These are phyloP conservation scores for Rhineura floridana DNA, from an alignment of 2,113 vertebrate species.

Conservation along the genomic window DNA sequence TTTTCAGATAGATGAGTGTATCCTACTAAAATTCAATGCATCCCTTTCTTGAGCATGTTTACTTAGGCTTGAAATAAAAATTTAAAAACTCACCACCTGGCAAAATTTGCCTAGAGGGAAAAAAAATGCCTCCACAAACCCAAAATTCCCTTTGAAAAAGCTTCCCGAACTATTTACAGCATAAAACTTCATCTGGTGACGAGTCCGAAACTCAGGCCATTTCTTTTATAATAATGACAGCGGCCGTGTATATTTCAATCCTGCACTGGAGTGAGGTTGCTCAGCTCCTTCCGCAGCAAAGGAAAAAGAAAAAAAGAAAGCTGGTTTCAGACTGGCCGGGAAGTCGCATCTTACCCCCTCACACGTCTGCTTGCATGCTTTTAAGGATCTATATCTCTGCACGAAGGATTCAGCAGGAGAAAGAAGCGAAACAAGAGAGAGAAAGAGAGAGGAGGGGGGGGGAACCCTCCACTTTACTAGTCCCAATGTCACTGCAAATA, in stretches of 20 bases:
- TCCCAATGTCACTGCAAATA: slow-evolving; percentile 72
- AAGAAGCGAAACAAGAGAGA: slow-evolving; percentile 60
- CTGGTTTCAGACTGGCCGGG: slow-evolving; percentile 69
- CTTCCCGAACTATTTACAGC: slow-evolving; percentile 2
- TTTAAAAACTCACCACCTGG: slow-evolving; percentile 6
- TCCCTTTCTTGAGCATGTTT: not conserved
- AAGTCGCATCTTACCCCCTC: slow-evolving; percentile 42
- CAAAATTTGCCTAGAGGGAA: not conserved
- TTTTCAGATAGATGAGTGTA: slow-evolving; percentile 25
- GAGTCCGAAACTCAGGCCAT: slow-evolving; percentile 62
- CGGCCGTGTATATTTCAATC: slow-evolving; percentile 73
- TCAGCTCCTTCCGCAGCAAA: slow-evolving; percentile 68
- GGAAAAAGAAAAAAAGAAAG: slow-evolving; percentile 55
- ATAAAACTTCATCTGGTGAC: slow-evolving; percentile 54
- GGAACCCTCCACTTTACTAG: slow-evolving; percentile 63
- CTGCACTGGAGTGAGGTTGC: slow-evolving; percentile 71
- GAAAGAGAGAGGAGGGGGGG: slow-evolving; percentile 55
- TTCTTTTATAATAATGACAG: slow-evolving; percentile 68
- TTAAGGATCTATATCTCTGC: slow-evolving; percentile 54
- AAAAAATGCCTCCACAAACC: slow-evolving; percentile 27
- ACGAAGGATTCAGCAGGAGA: slow-evolving; percentile 70
- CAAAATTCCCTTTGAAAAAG: slow-evolving; percentile 25
- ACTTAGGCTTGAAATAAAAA: not conserved
- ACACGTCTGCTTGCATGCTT: slow-evolving; percentile 58
- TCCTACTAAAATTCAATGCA: not conserved